Percentiles rank a stretch among this genome's conserved stretches.
Conservation (phyloP, 2,797 vertebrate species). For the Capromys pilorides region DNA sequence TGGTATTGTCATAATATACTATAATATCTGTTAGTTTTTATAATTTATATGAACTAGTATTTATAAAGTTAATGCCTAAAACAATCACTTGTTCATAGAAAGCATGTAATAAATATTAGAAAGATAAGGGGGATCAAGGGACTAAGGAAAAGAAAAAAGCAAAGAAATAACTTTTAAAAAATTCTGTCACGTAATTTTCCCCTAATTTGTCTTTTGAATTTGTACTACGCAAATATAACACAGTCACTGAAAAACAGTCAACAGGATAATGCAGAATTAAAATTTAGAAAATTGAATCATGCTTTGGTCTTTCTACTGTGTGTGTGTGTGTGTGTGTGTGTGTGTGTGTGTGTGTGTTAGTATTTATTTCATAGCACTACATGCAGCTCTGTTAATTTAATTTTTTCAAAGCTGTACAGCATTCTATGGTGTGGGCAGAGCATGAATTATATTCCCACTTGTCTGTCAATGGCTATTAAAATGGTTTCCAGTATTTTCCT, state of each 20-base stretch:
- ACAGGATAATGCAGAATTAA: not conserved
- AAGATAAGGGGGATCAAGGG: not conserved
- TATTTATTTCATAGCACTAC: not conserved
- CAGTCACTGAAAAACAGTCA: not conserved
- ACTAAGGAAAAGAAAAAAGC: not conserved
- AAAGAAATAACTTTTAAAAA: not conserved
- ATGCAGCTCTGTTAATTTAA: not conserved
- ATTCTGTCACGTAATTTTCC: not conserved
- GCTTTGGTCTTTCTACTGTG: not conserved
- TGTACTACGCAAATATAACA: not conserved
- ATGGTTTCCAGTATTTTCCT: constrained; percentile 56
- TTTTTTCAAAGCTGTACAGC: not conserved
- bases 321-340: not conserved
- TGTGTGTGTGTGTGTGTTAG: no score
- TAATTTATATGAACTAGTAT: not conserved
- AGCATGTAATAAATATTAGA: not conserved
- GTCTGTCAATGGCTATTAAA: constrained; percentile 28
- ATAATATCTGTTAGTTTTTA: not conserved
- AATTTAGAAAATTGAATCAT: not conserved
- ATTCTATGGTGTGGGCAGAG: not conserved
- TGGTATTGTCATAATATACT: not conserved
- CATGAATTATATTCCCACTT: constrained; percentile 13
- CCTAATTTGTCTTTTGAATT: not conserved
- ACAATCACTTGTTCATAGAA: not conserved
- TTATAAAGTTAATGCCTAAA: not conserved